These are phyloP conservation scores for Beroe ovata DNA, from an alignment of 37 sponge, comb jelly and placozoan species.

Conservation along the genomic window DNA sequence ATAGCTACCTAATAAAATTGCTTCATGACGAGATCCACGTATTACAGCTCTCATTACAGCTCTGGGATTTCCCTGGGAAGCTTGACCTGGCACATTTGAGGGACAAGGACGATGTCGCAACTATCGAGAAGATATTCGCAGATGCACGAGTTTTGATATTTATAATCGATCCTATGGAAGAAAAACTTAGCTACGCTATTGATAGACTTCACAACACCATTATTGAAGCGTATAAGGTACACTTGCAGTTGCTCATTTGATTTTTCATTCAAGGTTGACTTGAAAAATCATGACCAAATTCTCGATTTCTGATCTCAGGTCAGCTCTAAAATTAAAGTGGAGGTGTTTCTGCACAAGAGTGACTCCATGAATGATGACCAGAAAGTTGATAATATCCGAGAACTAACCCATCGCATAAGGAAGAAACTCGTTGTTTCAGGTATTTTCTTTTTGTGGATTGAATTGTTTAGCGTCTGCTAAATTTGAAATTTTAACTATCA, in stretches of 20 bases:
- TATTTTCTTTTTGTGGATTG: too few relatives aligned
- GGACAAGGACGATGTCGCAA: constrained; percentile 70
- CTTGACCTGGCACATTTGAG: constrained; percentile 88
- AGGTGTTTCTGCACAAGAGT: constrained; percentile 92
- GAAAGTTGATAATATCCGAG: constrained; percentile 58
- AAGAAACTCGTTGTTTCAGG: constrained; percentile 9
- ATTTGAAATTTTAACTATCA: too few relatives aligned
- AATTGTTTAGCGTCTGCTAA: too few relatives aligned
- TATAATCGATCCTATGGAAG: constrained; percentile 84
- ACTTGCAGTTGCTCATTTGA: too few relatives aligned
- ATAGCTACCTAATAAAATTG: too few relatives aligned
- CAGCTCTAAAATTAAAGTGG: constrained; percentile 89
- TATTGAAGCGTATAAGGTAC: constrained; percentile 77
- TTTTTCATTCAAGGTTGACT: too few relatives aligned
- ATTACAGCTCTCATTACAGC: too few relatives aligned
- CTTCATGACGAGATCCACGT: too few relatives aligned
- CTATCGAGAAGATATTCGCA: constrained; percentile 87
- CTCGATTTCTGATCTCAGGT: too few relatives aligned
- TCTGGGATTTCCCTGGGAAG: constrained; percentile 98
- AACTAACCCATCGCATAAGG: constrained; percentile 43
- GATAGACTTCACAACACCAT: constrained; percentile 88
- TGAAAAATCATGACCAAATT: too few relatives aligned
- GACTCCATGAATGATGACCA: constrained; percentile 60
- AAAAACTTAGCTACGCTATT: constrained; percentile 83
- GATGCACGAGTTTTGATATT: constrained; percentile 87